phyloP scores from a whole-genome alignment of 2,888 invertebrate genomes.

The Brenthis hecate region DNA sequence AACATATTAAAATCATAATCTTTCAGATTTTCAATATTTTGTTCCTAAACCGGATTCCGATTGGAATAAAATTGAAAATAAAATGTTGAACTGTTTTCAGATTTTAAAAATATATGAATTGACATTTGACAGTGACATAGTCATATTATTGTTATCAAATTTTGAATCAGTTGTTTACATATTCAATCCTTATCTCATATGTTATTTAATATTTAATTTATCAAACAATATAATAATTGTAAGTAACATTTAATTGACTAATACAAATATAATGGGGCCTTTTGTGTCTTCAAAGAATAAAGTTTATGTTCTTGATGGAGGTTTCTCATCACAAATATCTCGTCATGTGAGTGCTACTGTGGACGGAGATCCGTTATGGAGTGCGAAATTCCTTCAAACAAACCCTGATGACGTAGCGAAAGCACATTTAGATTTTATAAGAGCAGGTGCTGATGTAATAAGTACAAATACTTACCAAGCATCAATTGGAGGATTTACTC shows the following conservation, averaged over 20 bases:
- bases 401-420: conserved; percentile 88
- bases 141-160: background rate
- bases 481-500: conserved; percentile 87
- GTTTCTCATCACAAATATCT: conserved; percentile 90
- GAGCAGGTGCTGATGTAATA: conserved; percentile 93
- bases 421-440: conserved; percentile 90
- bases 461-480: conserved; percentile 95
- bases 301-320: conserved; percentile 84
- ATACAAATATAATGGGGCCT: conserved; percentile 20
- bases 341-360: conserved; percentile 86
- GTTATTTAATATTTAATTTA: background rate
- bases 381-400: conserved; percentile 89
- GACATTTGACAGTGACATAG: conserved; percentile 12
- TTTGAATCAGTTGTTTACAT: background rate
- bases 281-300: conserved; percentile 33
- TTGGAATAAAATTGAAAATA: no score
- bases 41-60: no score
- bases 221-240: background rate
- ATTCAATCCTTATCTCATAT: conserved; percentile 6
- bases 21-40: no score
- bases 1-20: no score
- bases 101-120: background rate
- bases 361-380: conserved; percentile 94
- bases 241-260: background rate
- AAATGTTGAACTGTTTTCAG: no score